phyloP scores from a whole-genome alignment of 2,113 vertebrate genomes.

The Dasyurus viverrinus region DNA sequence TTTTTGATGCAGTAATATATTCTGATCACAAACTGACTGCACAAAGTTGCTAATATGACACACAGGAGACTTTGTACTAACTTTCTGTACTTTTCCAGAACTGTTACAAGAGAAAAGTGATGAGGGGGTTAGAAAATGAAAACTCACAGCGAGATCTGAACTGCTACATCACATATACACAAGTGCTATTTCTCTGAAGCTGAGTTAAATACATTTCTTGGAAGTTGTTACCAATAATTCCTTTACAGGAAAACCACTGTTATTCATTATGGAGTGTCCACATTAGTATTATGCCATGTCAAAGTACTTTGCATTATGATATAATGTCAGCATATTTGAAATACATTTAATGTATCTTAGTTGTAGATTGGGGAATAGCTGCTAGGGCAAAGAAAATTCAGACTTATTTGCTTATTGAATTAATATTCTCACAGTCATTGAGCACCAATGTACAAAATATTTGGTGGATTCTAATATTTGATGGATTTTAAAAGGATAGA shows the following conservation, averaged over 20 bases:
- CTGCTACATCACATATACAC: constrained; percentile 28
- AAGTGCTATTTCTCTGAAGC: constrained; percentile 61
- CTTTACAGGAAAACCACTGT: constrained; percentile 76
- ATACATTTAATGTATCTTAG: constrained; percentile 76
- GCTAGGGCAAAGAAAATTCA: constrained; percentile 75
- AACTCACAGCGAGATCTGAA: constrained; percentile 62
- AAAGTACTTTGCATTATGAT: constrained; percentile 76
- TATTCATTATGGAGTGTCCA: constrained; percentile 75
- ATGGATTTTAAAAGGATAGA: constrained; percentile 79
- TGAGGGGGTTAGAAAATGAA: constrained; percentile 57
- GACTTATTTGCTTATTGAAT: constrained; percentile 72
- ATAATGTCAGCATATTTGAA: constrained; percentile 73
- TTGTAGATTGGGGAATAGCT: constrained; percentile 73
- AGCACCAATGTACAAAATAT: constrained; percentile 68
- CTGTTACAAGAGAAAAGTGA: constrained; percentile 69
- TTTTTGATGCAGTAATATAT: constrained; percentile 74
- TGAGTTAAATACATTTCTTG: constrained; percentile 74
- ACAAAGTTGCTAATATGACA: constrained; percentile 73
- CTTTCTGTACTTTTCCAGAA: constrained; percentile 81
- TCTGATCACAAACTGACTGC: constrained; percentile 80
- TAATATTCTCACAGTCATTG: constrained; percentile 48
- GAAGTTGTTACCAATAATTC: constrained; percentile 71
- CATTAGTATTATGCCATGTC: constrained; percentile 71
- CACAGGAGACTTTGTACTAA: constrained; percentile 74
- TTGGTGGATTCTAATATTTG: constrained; percentile 80